Base-by-base conservation (phyloP, 1,140 invertebrate genomes). In the Papilio polytes region DNA sequence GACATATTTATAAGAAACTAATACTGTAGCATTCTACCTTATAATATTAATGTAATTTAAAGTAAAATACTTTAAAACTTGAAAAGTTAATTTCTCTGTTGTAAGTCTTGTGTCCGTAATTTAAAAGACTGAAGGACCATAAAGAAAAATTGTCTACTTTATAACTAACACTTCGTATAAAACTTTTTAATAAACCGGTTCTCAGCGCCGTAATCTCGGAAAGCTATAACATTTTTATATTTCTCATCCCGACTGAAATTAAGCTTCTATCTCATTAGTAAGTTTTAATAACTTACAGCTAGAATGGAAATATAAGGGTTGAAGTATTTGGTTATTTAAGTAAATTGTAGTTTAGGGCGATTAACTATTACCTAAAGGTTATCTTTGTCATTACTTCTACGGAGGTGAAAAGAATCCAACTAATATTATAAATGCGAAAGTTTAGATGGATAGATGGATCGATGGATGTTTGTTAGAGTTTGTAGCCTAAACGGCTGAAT, bases 251-350 rank as follows among this genome's bases (percentile, higher is more conserved):
- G 51, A 51, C 78, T 72, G 59, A 81, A 44, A 81, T 84, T 82
- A 84, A 82, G 79, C 80, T 78, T 46, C 31, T 78, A 63, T 26
- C 78, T 84, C 83, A 84, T 86, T 86, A 85, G 78, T 82, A 85
- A 86, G 80, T 84, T 84, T 86, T 86, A 86, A 86, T 86, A 86
- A 84, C 80, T 81, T 78, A 66, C 80, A 73, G 74, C 70, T 83
- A 81, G 81, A 84, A 82, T 79, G 80, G 80, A 82, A 82, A 83
- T 74, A 85, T 70, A 81, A 80, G 63, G 26, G 48, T 80, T 81
- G 63, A 70, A 73, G 46, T 44, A 48, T 51, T 46, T 59, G 66
- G 26, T 51, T 51, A 73, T 56, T 56, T 20, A 36, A 20, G 74
- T 48, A 81, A 44, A 78, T 73, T 78, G 74, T 66, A 70, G 9